Evolutionary conservation across 2,113 vertebrate species (phyloP).

Genomic region (Poeciliopsis occidentalis): DNA sequence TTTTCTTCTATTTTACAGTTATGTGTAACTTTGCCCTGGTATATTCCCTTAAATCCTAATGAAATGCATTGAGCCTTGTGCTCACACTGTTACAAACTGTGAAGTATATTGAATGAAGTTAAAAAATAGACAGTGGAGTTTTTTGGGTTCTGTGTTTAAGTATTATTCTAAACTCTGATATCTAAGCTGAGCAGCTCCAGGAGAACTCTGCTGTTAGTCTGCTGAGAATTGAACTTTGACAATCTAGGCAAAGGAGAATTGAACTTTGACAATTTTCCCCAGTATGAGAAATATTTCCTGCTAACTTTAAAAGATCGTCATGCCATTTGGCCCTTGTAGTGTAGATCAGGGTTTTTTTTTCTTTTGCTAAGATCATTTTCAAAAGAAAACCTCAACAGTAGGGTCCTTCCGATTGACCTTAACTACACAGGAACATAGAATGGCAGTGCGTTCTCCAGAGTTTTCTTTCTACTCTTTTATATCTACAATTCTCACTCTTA

Average conservation of each 20-base stretch:
- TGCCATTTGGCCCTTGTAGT: neutral
- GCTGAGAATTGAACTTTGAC: no score
- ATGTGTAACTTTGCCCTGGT: no score
- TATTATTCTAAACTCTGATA: neutral
- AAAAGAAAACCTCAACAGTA: neutral
- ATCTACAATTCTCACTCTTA: constrained; percentile 6
- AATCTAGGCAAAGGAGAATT: neutral
- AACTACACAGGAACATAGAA: neutral
- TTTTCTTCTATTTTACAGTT: no score
- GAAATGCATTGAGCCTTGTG: no score
- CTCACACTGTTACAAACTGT: no score
- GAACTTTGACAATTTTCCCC: neutral
- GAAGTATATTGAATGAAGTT: no score
- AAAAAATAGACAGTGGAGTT: neutral
- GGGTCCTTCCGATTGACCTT: neutral
- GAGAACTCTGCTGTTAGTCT: no score
- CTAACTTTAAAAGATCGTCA: neutral
- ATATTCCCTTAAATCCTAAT: no score
- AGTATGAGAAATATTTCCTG: constrained; percentile 4
- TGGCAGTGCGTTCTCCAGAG: constrained; percentile 9
- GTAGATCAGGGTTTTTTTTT: constrained; percentile 23
- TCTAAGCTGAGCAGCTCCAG: no score
- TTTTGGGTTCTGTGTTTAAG: neutral
- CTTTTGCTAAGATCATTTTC: constrained; percentile 12
- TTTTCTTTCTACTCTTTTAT: constrained; percentile 11